These are phyloP conservation scores for Xanthorhoe designata DNA, from an alignment of 2,888 invertebrate genomes.

Conservation along the genomic window DNA sequence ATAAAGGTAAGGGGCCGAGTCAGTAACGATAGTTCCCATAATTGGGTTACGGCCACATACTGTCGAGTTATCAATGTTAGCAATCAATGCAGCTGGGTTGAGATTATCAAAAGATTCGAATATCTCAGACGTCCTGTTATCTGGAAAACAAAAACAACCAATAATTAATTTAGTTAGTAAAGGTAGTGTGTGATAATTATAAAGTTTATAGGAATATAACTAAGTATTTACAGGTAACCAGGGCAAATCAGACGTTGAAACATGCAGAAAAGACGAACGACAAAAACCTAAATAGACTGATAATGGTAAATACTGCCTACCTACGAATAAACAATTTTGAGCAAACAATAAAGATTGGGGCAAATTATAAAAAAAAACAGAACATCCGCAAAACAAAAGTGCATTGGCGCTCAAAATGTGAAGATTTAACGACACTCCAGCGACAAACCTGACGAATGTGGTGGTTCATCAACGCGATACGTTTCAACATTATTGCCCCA, in stretches of 20 bases:
- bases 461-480: constrained; percentile 83
- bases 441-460: constrained; percentile 84
- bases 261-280: no score
- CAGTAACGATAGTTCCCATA: constrained; percentile 96
- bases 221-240: constrained; percentile 21
- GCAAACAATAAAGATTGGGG: constrained; percentile 27
- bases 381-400: constrained; percentile 71
- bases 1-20: constrained; percentile 97
- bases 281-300: constrained; percentile 37
- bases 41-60: constrained; percentile 94
- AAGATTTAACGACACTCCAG: constrained; percentile 75
- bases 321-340: constrained; percentile 30
- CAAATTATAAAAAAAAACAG: constrained; percentile 32
- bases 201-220: not conserved
- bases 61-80: constrained; percentile 84
- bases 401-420: constrained; percentile 71
- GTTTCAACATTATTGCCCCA: constrained; percentile 81
- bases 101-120: constrained; percentile 86
- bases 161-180: not conserved
- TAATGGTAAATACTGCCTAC: constrained; percentile 31
- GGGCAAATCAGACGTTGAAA: constrained; percentile 30
- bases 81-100: constrained; percentile 86
- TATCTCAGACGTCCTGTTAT: constrained; percentile 73
- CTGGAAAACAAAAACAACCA: constrained; percentile 58
- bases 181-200: constrained; percentile 3